A percentile compares a stretch with the other conserved stretches of the same genome.
These are phyloP conservation scores for Campoplex nolae DNA, from an alignment of 2,888 invertebrate species.

Conservation along the genomic window DNA sequence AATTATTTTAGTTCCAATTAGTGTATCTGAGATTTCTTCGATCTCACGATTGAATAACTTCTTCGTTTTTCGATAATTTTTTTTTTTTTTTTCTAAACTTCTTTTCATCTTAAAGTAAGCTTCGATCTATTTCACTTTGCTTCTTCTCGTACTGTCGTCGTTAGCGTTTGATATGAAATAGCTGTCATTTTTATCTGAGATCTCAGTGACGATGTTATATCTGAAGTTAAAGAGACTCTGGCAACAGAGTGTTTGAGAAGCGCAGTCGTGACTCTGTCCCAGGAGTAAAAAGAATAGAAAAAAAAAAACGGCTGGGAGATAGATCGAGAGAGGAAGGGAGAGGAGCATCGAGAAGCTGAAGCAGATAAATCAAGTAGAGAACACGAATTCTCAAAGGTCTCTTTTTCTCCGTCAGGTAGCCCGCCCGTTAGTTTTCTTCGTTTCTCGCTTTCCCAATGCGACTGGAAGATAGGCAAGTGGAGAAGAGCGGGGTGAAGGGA, in stretches of 20 bases:
- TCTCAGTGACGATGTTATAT: background rate
- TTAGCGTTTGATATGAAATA: background rate
- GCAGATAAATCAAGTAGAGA: slow-evolving; percentile 63
- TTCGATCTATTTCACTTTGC: background rate
- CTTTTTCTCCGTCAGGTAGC: slow-evolving; percentile 60
- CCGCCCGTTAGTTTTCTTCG: slow-evolving; percentile 57
- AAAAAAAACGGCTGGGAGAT: background rate
- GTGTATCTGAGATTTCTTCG: background rate
- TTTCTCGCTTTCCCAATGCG: slow-evolving; percentile 34
- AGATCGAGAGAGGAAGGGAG: slow-evolving; percentile 33
- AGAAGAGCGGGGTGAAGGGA: background rate
- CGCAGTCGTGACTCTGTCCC: background rate
- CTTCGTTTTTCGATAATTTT: background rate
- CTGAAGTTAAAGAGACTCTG: background rate
- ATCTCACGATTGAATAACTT: background rate
- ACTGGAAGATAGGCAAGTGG: slow-evolving; percentile 13
- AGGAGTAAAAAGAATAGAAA: background rate
- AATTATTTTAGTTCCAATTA: background rate
- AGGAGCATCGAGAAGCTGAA: slow-evolving; percentile 45
- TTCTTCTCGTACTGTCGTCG: background rate
- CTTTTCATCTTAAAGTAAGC: background rate
- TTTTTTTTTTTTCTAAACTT: background rate
- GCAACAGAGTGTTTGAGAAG: slow-evolving; percentile 21
- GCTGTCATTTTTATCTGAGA: background rate
- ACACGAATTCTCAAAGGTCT: slow-evolving; percentile 65